Conservation (phyloP, 2,113 vertebrate species). For the Gasterosteus nipponicus region DNA sequence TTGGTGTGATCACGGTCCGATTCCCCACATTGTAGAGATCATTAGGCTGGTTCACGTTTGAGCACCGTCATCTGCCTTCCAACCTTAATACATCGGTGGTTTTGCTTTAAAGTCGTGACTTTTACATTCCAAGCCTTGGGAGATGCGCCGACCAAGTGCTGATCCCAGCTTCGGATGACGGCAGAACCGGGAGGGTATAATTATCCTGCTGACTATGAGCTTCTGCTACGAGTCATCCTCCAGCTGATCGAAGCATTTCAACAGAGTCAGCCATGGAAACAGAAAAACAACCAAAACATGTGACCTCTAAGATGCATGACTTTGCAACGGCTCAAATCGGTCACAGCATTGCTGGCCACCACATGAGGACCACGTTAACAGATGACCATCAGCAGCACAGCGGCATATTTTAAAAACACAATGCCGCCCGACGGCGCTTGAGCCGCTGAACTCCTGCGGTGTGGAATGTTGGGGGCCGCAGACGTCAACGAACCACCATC, state of each 20-base stretch:
- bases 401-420: conserved; percentile 27
- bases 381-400: conserved; percentile 36
- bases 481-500: conserved; percentile 44
- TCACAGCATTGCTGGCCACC: conserved; percentile 46
- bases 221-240: conserved; percentile 3
- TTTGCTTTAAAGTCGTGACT: conserved; percentile 11
- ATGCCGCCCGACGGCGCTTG: conserved; percentile 21
- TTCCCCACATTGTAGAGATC: background rate
- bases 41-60: conserved; percentile 12
- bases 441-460: conserved; percentile 8
- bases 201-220: conserved; percentile 41
- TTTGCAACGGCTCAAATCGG: background rate
- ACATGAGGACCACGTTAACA: conserved; percentile 24
- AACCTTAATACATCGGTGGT: conserved; percentile 13
- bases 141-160: conserved; percentile 37
- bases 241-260: conserved; percentile 12
- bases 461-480: conserved; percentile 18
- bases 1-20: background rate
- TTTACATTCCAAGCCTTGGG: conserved; percentile 1
- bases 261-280: conserved; percentile 1
- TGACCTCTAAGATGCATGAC: conserved; percentile 52
- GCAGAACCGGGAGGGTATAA: conserved; percentile 9
- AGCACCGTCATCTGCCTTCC: background rate
- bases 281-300: conserved; percentile 49
- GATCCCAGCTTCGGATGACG: conserved; percentile 34